Percentiles rank a stretch among this genome's conserved stretches.
Conservation (phyloP, 2,797 vertebrate species). For the Lagodon rhomboides region DNA sequence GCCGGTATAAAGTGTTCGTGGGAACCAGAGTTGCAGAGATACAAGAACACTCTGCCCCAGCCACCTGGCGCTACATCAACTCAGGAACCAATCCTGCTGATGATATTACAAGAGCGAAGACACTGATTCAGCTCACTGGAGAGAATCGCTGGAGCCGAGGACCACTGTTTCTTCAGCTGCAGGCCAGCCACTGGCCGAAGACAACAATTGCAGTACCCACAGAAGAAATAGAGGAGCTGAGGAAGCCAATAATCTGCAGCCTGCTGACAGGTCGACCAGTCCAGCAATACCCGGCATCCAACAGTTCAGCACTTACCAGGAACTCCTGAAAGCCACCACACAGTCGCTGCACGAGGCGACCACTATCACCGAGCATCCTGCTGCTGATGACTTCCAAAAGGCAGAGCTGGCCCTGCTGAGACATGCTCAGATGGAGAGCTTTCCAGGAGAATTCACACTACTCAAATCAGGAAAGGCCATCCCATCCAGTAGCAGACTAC, state of each 20-base stretch:
- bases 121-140: not conserved
- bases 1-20: no score
- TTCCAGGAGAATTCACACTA: not conserved
- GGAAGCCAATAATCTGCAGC: no score
- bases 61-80: not conserved
- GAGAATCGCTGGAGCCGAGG: not conserved
- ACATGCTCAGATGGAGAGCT: not conserved
- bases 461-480: not conserved
- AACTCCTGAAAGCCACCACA: conserved; percentile 4
- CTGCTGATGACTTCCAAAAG: not conserved
- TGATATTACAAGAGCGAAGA: not conserved
- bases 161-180: not conserved
- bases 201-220: no score
- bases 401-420: not conserved
- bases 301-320: conserved; percentile 8
- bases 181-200: not conserved
- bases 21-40: not conserved
- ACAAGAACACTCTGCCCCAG: not conserved
- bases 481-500: not conserved
- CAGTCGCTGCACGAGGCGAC: not conserved
- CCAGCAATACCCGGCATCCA: no score
- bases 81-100: not conserved
- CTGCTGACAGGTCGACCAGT: no score
- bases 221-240: not conserved
- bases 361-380: accelerated